Evolutionary conservation across 2,797 vertebrate species (phyloP), one percentile per base, ranked within the genome.

Genomic region (Ctenopoma multispine): DNA sequence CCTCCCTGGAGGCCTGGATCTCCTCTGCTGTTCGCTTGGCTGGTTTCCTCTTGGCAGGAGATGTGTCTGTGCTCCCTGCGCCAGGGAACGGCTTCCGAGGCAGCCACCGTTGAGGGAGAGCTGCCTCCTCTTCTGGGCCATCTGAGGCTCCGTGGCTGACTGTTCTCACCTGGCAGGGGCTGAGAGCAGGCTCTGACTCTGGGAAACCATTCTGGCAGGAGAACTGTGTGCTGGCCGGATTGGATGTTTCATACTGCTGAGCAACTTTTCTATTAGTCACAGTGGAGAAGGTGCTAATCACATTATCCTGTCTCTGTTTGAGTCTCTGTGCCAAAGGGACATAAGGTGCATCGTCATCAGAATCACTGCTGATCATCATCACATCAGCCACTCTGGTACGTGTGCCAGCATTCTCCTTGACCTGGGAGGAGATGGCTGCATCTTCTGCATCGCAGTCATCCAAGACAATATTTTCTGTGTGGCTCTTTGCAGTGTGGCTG

Each of bases 321-420:
- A 97, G 84, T 67, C 94, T 92, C 60, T 94, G 82, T 1, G 86
- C 77, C 63, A 96, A 85, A 17, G 95, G 94, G 48, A 90, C 51
- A 3, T 93, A 44, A 0, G 84, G 85, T 13, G 34, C 72, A 0
- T 87, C 85, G 4, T 92, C 88, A 11, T 94, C 94, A 31, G 93
- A 96, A 7, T 87, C 94, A 1, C 95, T 96, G 77, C 93, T 95
- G 46, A 94, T 86, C 83, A 82, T 90, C 64, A 83, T 74, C 0
- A 88, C 84, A 0, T 84, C 77, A 15, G 77, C 47, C 44, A 20
- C 40, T 40, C 15, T 48, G 9, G 27, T 24, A n/a, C 20, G 1
- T 1, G 8, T 1, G 2, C 18, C 31, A 1, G 0, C 5, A 4
- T n/a, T 4, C n/a, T n/a, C 18, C 12, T 61, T 51, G 10, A 2